phyloP scores from a whole-genome alignment of 2,888 invertebrate genomes.

The Frankliniella fusca region DNA sequence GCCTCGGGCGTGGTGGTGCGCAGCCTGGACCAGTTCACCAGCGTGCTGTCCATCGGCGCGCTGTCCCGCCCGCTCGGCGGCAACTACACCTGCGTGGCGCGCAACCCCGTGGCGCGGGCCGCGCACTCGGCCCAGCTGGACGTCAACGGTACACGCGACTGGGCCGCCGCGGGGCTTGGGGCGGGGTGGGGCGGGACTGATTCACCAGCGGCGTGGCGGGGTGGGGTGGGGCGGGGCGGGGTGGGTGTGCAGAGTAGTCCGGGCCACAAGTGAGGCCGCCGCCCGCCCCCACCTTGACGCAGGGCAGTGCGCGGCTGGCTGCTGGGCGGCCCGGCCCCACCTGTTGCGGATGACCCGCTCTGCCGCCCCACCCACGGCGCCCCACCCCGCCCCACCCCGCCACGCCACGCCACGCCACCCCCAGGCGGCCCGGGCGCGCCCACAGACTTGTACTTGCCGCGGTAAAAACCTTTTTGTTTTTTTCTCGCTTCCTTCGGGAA shows the following conservation, averaged over 20 bases:
- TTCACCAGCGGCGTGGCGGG: not conserved
- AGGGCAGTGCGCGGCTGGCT: not conserved
- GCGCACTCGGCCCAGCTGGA: slow-evolving; percentile 48
- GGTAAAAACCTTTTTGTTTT: not conserved
- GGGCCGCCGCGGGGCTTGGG: not conserved
- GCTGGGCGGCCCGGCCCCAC: not conserved
- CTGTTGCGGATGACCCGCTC: not conserved
- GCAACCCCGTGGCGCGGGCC: slow-evolving; percentile 49
- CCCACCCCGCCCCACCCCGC: not conserved
- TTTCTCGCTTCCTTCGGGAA: not conserved
- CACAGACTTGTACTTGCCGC: not conserved
- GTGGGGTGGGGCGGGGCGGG: not conserved
- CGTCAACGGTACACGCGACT: slow-evolving; percentile 48
- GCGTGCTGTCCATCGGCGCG: slow-evolving; percentile 23
- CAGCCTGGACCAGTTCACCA: slow-evolving; percentile 21
- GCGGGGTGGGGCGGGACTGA: not conserved
- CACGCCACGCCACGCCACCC: not conserved
- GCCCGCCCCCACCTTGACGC: not conserved
- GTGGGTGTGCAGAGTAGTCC: not conserved
- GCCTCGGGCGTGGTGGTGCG: slow-evolving; percentile 47
- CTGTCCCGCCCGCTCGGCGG: slow-evolving; percentile 46
- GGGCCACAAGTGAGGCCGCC: not conserved
- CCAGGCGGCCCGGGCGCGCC: not conserved
- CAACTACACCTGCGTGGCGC: slow-evolving; percentile 52
- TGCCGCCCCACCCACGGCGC: not conserved